Conservation (phyloP, 2,113 vertebrate genomes). For the Crotalus tigris region DNA sequence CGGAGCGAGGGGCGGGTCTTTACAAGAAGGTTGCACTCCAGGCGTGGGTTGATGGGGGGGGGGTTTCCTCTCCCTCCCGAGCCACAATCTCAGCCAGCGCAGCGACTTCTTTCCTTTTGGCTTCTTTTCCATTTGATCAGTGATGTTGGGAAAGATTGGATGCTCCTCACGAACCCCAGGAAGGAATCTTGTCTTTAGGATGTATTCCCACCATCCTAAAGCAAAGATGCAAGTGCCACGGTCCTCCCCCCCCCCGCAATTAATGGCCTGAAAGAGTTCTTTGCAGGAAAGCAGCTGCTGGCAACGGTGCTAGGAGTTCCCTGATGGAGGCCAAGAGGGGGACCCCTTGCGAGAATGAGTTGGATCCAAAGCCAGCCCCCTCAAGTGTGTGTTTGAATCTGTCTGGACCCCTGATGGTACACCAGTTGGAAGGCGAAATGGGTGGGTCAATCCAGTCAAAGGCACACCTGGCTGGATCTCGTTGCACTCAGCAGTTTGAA, state of each 20-base stretch:
- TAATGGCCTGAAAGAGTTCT: not conserved
- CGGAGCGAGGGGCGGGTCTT: not conserved
- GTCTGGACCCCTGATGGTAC: not conserved
- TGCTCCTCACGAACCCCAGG: not conserved
- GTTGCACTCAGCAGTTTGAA: not conserved
- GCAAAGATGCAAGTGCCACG: not conserved
- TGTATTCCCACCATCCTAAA: not conserved
- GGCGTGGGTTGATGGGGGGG: not conserved
- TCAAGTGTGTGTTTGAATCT: not conserved
- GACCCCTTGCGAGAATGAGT: too few relatives aligned
- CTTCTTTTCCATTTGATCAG: not conserved
- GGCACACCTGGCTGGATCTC: not conserved
- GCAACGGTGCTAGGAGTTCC: not conserved
- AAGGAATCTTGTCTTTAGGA: not conserved
- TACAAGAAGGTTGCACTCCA: not conserved
- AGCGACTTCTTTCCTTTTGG: not conserved
- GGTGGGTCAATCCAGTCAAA: not conserved
- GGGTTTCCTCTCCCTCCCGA: not conserved
- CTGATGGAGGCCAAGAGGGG: not conserved
- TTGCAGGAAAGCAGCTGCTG: not conserved
- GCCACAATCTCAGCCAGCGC: not conserved
- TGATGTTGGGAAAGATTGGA: not conserved
- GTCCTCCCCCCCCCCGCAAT: not conserved
- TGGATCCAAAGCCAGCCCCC: not conserved
- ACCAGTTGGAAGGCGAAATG: not conserved